These are phyloP conservation scores for Indri indri DNA, from an alignment of 2,113 vertebrate species.

Conservation along the genomic window DNA sequence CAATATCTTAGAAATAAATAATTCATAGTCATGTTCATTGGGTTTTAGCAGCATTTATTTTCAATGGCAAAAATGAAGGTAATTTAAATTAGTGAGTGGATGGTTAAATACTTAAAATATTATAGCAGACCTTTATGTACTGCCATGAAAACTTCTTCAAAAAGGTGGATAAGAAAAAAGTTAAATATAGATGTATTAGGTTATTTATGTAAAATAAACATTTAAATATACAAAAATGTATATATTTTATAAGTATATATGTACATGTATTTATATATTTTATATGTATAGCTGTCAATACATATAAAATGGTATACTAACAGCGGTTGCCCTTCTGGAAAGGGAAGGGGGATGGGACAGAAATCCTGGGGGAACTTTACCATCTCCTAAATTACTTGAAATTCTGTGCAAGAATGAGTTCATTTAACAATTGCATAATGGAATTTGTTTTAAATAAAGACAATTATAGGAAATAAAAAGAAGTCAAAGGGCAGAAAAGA, in stretches of 20 bases:
- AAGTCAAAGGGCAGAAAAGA: background rate
- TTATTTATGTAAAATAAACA: background rate
- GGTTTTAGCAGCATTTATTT: background rate
- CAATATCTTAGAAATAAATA: background rate
- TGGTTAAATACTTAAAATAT: background rate
- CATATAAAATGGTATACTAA: background rate
- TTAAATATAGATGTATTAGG: background rate
- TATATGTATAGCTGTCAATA: background rate
- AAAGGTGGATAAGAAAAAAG: background rate
- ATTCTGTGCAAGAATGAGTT: background rate
- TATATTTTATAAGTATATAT: background rate
- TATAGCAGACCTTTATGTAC: background rate
- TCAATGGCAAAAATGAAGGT: background rate
- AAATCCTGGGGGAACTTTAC: background rate
- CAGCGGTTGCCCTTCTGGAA: background rate
- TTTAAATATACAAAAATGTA: background rate
- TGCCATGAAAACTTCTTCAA: background rate
- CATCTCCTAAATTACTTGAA: background rate
- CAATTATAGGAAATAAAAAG: background rate
- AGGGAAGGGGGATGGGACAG: background rate
- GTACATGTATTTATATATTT: background rate
- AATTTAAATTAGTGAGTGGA: background rate
- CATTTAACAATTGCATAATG: slow-evolving; percentile 1
- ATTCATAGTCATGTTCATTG: background rate
- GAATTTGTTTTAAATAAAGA: slow-evolving; percentile 29